Evolutionary conservation across 2,797 vertebrate species (phyloP), one percentile per base, ranked within the genome.

Genomic region (Pterois miles): DNA sequence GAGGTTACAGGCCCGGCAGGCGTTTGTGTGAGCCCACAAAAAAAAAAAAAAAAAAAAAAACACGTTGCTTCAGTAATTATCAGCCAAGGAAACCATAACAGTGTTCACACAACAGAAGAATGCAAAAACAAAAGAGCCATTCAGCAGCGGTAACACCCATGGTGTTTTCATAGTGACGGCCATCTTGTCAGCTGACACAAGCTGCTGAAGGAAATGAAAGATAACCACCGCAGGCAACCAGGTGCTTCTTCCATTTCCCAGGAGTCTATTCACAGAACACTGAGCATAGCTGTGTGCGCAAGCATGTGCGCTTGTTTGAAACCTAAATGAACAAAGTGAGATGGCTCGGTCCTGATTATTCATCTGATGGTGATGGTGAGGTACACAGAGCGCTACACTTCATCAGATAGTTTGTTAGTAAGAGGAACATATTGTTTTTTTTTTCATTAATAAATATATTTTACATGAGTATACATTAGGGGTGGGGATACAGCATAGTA

Each of bases 51-150:
- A 43, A 43, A 43, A 53, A 8, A 81, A 85, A 58, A 57, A 70
- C 43, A 86, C 84, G 63, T 83, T 84, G 80, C 89, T 91, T 90
- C 74, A 81, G 88, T 92, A 95, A 95, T 95, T 95, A 95, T 90
- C 88, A 93, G 82, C 82, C 81, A 81, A 86, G 87, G 89, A 94
- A 94, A 94, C 83, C 83, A 91, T 91, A 94, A 90, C 89, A 92
- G 83, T 85, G 91, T 93, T 92, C 90, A 87, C 89, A 94, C 89
- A 93, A 92, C 85, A 88, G 78, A 91, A 89, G 87, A 93, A 94
- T 89, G 89, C 81, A 90, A 92, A 95, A 93, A 95, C 93, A 95
- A 95, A 94, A 86, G 73, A 84, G 70, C 79, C 86, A 92, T 95
- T 95, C 92, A 95, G 86, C 74, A 82, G 85, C 71, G 65, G 77